Evolutionary conservation across 2,797 vertebrate genomes (phyloP).

Genomic region (Gallinago solitaria): DNA sequence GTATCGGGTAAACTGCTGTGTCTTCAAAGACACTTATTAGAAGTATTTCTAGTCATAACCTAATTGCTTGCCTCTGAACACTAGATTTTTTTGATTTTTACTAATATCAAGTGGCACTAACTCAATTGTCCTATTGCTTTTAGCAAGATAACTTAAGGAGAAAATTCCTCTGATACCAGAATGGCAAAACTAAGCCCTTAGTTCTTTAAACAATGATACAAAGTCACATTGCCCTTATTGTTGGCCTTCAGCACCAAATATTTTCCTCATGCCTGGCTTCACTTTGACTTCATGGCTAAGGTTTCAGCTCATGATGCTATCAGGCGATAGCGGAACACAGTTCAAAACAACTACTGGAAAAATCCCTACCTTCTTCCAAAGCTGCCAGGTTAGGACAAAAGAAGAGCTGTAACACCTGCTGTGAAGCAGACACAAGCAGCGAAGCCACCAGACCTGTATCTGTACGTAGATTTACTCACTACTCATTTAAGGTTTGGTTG

Average conservation of each 20-base stretch:
- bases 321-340: background rate
- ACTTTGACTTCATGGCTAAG: conserved; percentile 17
- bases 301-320: conserved; percentile 49
- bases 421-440: background rate
- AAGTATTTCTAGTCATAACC: background rate
- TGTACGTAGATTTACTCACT: background rate
- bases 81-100: background rate
- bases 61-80: background rate
- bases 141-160: background rate
- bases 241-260: background rate
- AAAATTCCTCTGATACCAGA: background rate
- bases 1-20: background rate
- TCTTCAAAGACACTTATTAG: background rate
- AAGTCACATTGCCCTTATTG: conserved; percentile 43
- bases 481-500: background rate
- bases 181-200: background rate
- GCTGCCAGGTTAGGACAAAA: background rate
- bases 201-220: background rate
- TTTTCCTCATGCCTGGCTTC: conserved; percentile 49
- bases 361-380: conserved; percentile 1
- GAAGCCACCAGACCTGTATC: background rate
- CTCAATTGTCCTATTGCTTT: background rate
- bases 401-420: background rate
- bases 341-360: conserved; percentile 36
- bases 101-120: background rate